These are phyloP conservation scores for Hirtodrosophila trivittata DNA, from an alignment of 2,888 invertebrate species.

Conservation along the genomic window DNA sequence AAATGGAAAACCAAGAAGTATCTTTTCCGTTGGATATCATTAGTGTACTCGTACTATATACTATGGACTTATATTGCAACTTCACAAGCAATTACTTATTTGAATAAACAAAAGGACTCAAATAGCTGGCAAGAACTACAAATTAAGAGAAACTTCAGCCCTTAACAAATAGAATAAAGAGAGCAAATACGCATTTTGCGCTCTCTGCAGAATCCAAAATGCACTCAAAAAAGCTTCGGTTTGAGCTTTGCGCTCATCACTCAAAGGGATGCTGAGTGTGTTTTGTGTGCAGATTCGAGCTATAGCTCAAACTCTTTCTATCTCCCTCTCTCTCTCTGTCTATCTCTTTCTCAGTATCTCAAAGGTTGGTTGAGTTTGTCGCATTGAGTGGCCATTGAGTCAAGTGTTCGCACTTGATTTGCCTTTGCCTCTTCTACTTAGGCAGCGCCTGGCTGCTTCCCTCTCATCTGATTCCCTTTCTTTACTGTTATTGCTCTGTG, in stretches of 20 bases:
- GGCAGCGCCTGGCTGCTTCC: conserved; percentile 3
- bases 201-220: conserved; percentile 2
- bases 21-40: too few species aligned
- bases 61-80: not conserved
- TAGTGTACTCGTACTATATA: not conserved
- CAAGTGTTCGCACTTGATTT: conserved; percentile 68
- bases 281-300: not conserved
- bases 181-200: not conserved
- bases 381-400: conserved; percentile 70
- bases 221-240: conserved; percentile 21
- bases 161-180: not conserved
- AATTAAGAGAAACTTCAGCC: not conserved
- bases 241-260: conserved; percentile 19
- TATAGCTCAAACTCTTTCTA: not conserved
- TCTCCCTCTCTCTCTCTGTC: conserved; percentile 8
- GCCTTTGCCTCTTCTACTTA: conserved; percentile 23
- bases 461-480: conserved; percentile 8
- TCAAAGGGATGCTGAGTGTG: conserved; percentile 15
- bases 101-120: conserved; percentile 1
- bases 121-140: too few species aligned
- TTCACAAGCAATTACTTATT: conserved; percentile 1
- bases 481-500: conserved; percentile 26
- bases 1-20: too few species aligned
- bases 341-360: conserved; percentile 19
- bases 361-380: conserved; percentile 30